Conservation (phyloP, 2,797 vertebrate species). For the Mormyrops attenuatus region DNA sequence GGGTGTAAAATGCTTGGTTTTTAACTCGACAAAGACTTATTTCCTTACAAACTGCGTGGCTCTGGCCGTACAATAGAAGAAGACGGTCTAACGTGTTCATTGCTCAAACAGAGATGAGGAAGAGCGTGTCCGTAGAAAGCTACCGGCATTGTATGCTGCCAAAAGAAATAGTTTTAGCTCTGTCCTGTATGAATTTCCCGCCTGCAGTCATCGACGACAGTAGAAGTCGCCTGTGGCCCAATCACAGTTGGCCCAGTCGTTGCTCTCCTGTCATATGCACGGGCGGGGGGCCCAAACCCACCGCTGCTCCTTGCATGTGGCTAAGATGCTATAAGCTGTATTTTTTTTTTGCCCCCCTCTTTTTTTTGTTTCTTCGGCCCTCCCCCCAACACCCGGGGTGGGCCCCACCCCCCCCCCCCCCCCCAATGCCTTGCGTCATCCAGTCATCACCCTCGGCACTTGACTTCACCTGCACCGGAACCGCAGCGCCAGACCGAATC, state of each 20-base stretch:
- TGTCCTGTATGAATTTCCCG: conserved; percentile 92
- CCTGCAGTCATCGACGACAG: conserved; percentile 91
- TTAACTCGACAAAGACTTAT: conserved; percentile 65
- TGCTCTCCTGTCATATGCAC: conserved; percentile 99
- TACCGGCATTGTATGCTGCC: conserved; percentile 97
- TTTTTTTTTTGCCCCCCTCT: no score
- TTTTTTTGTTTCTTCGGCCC: no score
- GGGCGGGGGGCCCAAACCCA: conserved; percentile 90
- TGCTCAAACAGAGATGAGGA: conserved; percentile 76
- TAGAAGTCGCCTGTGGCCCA: conserved; percentile 99
- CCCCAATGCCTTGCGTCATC: conserved; percentile 40
- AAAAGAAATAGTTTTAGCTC: conserved; percentile 96
- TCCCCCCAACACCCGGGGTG: no score
- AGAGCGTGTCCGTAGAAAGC: conserved; percentile 85
- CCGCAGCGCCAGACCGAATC: conserved; percentile 89
- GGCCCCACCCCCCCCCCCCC: conserved; percentile 50
- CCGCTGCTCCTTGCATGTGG: conserved; percentile 98
- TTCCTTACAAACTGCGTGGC: conserved; percentile 81
- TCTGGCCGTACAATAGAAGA: conserved; percentile 75
- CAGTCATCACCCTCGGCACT: conserved; percentile 76
- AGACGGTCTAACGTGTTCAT: conserved; percentile 71
- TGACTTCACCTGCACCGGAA: conserved; percentile 74
- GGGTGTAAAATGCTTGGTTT: conserved; percentile 87
- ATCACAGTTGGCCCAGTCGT: conserved; percentile 98
- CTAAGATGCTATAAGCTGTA: conserved; percentile 74